Evolutionary conservation across 2,797 vertebrate species (phyloP), one percentile per base, ranked within the genome.

Genomic region (Simalia tracyae): DNA sequence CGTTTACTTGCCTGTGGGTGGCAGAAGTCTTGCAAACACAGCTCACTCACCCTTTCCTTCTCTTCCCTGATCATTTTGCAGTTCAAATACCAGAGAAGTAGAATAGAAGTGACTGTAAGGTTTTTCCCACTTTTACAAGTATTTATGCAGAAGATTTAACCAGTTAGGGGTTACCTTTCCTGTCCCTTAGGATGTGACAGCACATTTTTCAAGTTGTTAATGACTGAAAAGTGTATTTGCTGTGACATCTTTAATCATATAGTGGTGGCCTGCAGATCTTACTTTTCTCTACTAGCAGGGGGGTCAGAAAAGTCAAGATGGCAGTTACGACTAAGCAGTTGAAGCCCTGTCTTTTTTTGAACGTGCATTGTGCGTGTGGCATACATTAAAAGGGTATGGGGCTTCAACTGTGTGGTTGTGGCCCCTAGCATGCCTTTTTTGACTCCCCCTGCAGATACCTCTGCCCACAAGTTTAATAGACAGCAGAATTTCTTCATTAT

Each of bases 11-110:
- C 96, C 91, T 81, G 81, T 95, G 96, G 96, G 95, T 97, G 96
- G 97, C 96, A 95, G 89, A 61, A 76, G 93, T 96, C 97, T 97
- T 94, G 90, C 94, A 96, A 97, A 96, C 93, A 97, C 89, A 93
- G 26, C 93, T 95, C 5, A 1, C 92, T 96, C 94, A 94, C 94
- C 90, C 90, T 95, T 94, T 95, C 91, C 95, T 96, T 84, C 90
- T 96, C 2, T 76, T 2, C 14, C n/a, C 54, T 60, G 54, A 2
- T 91, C 56, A 86, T 93, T 91, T 12, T 68, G 61, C 91, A 95
- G 89, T 59, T 91, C 5, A 24, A 95, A 88, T 96, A 96, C 96
- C 96, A 96, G 95, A 95, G 94, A 95, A 94, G 4, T 94, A 94
- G 92, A 95, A 91, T 59, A 90, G 92, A 91, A 96, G 92, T 4